phyloP scores from a whole-genome alignment of 2,888 invertebrate genomes.

The Sphinx pinastri region DNA sequence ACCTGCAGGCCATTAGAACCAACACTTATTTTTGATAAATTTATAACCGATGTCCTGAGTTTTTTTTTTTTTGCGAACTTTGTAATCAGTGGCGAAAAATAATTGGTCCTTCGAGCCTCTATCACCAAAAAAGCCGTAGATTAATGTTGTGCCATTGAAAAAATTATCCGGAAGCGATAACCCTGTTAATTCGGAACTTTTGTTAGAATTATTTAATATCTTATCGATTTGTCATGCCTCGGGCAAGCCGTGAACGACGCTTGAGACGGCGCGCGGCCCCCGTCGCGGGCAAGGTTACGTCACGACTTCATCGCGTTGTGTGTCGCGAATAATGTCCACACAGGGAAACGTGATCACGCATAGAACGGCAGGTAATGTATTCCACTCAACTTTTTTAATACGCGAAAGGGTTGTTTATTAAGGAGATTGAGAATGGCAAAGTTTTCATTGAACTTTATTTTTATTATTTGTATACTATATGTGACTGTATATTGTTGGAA shows the following conservation, averaged over 20 bases:
- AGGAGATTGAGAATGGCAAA: not conserved
- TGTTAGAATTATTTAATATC: slow-evolving; percentile 39
- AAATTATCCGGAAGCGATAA: slow-evolving; percentile 40
- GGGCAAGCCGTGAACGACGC: slow-evolving; percentile 39
- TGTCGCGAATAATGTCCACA: slow-evolving; percentile 7
- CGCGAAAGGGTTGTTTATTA: not conserved
- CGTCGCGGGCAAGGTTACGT: slow-evolving; percentile 60
- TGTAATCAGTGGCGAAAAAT: not conserved
- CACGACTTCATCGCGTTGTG: slow-evolving; percentile 32
- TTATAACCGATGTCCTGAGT: not conserved
- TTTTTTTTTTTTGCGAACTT: not conserved
- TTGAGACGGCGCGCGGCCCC: slow-evolving; percentile 49
- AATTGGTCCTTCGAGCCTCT: slow-evolving; percentile 40
- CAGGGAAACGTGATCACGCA: not conserved
- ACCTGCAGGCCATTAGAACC: no score
- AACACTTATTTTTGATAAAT: not conserved
- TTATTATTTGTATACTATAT: not conserved
- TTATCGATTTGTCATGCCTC: slow-evolving; percentile 43
- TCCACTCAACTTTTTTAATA: not conserved
- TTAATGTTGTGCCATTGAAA: slow-evolving; percentile 30
- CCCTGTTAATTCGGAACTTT: slow-evolving; percentile 41
- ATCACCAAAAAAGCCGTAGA: slow-evolving; percentile 37
- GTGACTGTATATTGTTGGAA: slow-evolving; percentile 36
- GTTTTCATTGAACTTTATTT: not conserved
- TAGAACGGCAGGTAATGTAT: not conserved